Evolutionary conservation across 2,113 vertebrate species (phyloP).

Genomic region (Pimephales promelas): DNA sequence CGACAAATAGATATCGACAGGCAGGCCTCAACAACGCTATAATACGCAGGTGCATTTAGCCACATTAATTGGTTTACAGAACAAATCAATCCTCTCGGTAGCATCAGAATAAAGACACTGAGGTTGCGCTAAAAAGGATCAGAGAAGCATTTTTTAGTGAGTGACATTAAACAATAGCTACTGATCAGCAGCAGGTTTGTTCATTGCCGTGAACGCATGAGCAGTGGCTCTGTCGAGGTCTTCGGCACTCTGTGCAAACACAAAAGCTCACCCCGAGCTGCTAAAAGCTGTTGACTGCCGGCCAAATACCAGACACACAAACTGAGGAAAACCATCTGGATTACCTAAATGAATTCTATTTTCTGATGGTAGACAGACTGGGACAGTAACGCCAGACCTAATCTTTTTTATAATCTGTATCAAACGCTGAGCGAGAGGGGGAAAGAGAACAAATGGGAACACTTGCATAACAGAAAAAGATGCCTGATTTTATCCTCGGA

Average conservation of each 20-base stretch:
- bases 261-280: constrained; percentile 47
- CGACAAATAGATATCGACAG: constrained; percentile 48
- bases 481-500: constrained; percentile 62
- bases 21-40: constrained; percentile 42
- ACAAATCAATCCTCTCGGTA: constrained; percentile 36
- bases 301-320: constrained; percentile 46
- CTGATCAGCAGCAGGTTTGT: constrained; percentile 46
- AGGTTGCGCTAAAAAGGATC: constrained; percentile 13
- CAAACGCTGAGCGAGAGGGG: constrained; percentile 45
- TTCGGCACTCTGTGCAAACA: constrained; percentile 48
- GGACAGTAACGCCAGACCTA: constrained; percentile 63
- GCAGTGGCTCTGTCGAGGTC: constrained; percentile 45
- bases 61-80: constrained; percentile 51
- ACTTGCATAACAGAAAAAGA: constrained; percentile 61
- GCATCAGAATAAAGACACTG: constrained; percentile 9
- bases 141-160: constrained; percentile 1
- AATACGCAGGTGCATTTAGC: constrained; percentile 49
- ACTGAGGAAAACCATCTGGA: constrained; percentile 55
- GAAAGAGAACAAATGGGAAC: constrained; percentile 46
- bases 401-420: constrained; percentile 72
- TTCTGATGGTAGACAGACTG: constrained; percentile 68
- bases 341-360: constrained; percentile 57
- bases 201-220: constrained; percentile 22
- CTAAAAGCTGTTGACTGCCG: constrained; percentile 43
- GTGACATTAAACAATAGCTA: constrained; percentile 31